Evolutionary conservation across 2,797 vertebrate species (phyloP).

Genomic region (Acipenser ruthenus): DNA sequence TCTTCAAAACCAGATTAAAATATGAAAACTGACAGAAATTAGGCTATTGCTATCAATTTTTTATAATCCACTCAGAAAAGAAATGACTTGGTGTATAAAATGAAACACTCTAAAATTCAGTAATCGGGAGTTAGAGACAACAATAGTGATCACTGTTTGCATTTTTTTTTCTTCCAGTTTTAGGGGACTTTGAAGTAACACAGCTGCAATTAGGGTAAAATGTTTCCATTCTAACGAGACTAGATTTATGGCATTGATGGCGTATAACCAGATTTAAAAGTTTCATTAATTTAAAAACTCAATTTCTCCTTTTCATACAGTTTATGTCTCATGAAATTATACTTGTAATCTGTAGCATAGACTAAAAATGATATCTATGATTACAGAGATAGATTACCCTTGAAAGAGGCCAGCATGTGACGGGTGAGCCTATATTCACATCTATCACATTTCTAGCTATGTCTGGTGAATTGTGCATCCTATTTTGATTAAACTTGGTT

Average conservation of each 20-base stretch:
- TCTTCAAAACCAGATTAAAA: slow-evolving; percentile 82
- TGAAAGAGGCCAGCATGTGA: no score
- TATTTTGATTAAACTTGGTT: no score
- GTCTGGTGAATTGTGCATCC: no score
- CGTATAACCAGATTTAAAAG: no score
- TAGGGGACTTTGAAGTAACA: slow-evolving; percentile 39
- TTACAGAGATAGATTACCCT: no score
- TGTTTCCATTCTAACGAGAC: slow-evolving; percentile 31
- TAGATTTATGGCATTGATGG: slow-evolving; percentile 41
- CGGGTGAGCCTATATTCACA: no score
- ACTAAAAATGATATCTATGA: no score
- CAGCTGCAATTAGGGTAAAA: slow-evolving; percentile 58
- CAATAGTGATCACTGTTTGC: slow-evolving; percentile 57
- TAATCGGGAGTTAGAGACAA: slow-evolving; percentile 55
- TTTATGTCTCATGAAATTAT: no score
- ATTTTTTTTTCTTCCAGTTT: slow-evolving; percentile 40
- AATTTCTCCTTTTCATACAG: no score
- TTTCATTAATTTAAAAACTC: no score
- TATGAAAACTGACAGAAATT: slow-evolving; percentile 90
- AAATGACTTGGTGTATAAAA: slow-evolving; percentile 43
- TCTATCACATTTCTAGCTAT: no score
- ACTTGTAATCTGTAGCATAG: no score
- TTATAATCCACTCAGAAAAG: slow-evolving; percentile 70
- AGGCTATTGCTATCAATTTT: slow-evolving; percentile 88
- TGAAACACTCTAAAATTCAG: slow-evolving; percentile 53